Evolutionary conservation across 1,140 invertebrate genomes (phyloP).

Genomic region (Magallana gigas): DNA sequence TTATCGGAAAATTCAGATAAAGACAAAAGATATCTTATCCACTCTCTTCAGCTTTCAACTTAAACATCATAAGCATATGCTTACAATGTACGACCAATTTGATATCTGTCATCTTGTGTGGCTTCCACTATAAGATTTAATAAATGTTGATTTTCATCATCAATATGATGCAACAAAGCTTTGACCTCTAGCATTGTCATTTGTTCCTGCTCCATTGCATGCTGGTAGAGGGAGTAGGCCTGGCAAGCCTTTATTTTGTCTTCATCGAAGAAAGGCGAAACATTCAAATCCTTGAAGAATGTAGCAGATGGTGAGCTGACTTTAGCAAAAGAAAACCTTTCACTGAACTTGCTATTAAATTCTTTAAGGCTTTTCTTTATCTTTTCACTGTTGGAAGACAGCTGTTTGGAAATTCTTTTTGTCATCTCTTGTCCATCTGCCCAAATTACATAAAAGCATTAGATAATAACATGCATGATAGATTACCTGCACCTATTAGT

Average conservation of each 20-base stretch:
- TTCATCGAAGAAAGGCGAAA: not conserved
- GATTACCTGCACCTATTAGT: not conserved
- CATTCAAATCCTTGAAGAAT: not conserved
- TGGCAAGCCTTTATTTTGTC: not conserved
- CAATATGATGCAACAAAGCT: not conserved
- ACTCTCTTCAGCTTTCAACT: not conserved
- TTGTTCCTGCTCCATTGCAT: not conserved
- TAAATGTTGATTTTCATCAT: not conserved
- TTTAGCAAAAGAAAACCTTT: not conserved
- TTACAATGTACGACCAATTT: not conserved
- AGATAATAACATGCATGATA: not conserved
- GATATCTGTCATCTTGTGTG: not conserved
- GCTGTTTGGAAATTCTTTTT: not conserved
- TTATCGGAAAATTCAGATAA: not conserved
- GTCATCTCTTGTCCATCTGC: conserved; percentile 5
- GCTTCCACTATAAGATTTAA: not conserved
- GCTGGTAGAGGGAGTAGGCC: not conserved
- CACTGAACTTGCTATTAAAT: not conserved
- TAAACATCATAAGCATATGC: not conserved
- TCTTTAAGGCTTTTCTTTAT: not conserved
- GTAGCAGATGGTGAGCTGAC: not conserved
- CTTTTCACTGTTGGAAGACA: not conserved
- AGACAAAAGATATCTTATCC: not conserved
- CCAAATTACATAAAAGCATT: not conserved
- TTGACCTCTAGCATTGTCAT: not conserved